Evolutionary conservation across 2,888 invertebrate genomes (phyloP), one percentile per base, ranked within the genome.

Genomic region (Nemotelus pantherinus): DNA sequence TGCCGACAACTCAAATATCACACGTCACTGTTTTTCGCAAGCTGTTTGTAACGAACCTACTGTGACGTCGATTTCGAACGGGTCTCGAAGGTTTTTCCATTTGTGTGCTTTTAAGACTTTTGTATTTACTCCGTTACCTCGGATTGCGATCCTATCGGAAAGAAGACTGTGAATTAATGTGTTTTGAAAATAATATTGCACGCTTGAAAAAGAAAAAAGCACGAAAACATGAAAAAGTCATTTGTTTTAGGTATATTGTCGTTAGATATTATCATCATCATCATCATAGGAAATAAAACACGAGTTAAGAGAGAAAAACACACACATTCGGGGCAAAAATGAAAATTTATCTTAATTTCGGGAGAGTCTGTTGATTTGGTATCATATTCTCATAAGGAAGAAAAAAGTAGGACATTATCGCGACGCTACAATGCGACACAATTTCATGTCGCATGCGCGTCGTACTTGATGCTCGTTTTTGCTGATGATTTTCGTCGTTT

Each of bases 31-130:
- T 71, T 71, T 71, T 47, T 47, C 10, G 9, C 47, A 47, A 10
- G 9, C 39, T 68, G 48, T 25, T 68, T 72, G 65, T 25, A 25
- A 25, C 25, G 25, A 25, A 25, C 92, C 92, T 91, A 88, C 91
- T 92, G 86, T 92, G 91, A 84, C 92, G 89, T 83, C 92, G 91
- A 89, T 90, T 93, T 84, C 93, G 89, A 81, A 93, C 90, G 77
- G 93, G 92, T 81, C 93, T 89, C 83, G 89, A 88, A 80, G 89
- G 86, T 85, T 90, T 90, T 82, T 81, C 81, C 81, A 81, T 81
- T 78, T 71, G 7, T 25, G 25, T 25, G 25, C 3, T 60, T 43
- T 41, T 75, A 77, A 25, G 1, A 67, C 44, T 67, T 64, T 25
- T 64, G n/a, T 64, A 58, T 39, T 48, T 6, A 48, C 48, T 74